A percentile compares a stretch with the other conserved stretches of the same genome.
Conservation (phyloP, 2,888 invertebrate species). For the Onthophagus sagittarius region DNA sequence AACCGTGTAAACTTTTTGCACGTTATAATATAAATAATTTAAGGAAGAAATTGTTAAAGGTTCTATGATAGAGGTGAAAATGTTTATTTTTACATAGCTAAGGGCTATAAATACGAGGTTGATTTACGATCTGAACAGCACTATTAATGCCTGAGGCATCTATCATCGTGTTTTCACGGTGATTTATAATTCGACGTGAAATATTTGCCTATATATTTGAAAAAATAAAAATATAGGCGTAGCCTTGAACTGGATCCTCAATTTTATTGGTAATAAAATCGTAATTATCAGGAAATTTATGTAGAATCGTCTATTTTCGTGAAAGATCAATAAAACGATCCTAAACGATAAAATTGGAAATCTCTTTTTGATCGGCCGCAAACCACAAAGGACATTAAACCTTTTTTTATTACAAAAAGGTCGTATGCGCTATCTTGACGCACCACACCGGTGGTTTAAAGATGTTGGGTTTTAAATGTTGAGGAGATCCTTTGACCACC, state of each 20-base stretch:
- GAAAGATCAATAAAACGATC: not conserved
- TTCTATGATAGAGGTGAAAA: not conserved
- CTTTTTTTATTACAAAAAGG: constrained; percentile 16
- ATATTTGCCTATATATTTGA: not conserved
- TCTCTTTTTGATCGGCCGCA: constrained; percentile 12
- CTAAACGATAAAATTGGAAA: not conserved
- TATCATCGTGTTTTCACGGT: not conserved
- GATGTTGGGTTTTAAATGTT: constrained; percentile 1
- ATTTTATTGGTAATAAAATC: not conserved
- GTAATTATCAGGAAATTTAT: not conserved
- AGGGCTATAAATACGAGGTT: not conserved
- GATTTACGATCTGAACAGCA: not conserved
- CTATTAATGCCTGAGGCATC: not conserved
- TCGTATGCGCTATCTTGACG: not conserved
- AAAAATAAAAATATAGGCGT: not conserved
- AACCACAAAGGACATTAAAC: constrained; percentile 34
- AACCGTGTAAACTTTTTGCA: too few relatives aligned
- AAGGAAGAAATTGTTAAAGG: not conserved
- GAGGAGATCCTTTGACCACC: constrained; percentile 30
- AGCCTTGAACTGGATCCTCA: not conserved
- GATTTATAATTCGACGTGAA: not conserved
- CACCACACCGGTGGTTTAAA: not conserved
- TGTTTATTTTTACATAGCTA: not conserved
- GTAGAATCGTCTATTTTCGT: not conserved
- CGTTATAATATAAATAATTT: not conserved